phyloP scores from a whole-genome alignment of 2,888 invertebrate species.

The Netelia inedita region DNA sequence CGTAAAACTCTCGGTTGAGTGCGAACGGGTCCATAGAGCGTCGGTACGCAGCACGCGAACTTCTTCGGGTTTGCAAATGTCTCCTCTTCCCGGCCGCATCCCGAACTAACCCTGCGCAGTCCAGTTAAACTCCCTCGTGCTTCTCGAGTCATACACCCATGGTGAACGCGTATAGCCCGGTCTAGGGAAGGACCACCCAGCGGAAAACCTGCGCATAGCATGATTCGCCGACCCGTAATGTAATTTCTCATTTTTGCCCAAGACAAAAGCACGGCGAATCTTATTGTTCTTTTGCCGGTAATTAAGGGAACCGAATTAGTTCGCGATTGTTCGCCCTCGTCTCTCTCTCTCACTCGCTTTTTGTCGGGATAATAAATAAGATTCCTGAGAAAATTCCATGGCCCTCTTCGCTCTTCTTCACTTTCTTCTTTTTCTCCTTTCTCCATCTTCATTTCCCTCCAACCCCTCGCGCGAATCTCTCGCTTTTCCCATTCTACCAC shows the following conservation, averaged over 20 bases:
- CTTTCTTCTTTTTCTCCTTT: conserved; percentile 13
- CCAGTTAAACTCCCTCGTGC: conserved; percentile 38
- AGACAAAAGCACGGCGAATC: conserved; percentile 84
- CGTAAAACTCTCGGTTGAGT: conserved; percentile 49
- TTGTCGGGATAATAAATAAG: conserved; percentile 83
- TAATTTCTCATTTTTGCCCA: conserved; percentile 84
- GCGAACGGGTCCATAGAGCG: conserved; percentile 38
- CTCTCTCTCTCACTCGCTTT: conserved; percentile 38
- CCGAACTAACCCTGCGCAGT: conserved; percentile 45
- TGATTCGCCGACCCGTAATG: conserved; percentile 80
- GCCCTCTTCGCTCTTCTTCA: conserved; percentile 38
- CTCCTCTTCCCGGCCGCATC: conserved; percentile 26
- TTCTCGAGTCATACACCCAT: conserved; percentile 23
- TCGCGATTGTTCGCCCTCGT: conserved; percentile 81
- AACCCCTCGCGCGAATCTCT: conserved; percentile 13
- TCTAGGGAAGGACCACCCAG: conserved; percentile 37
- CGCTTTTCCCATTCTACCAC: conserved; percentile 17
- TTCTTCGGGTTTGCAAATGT: conserved; percentile 61
- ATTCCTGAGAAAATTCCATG: conserved; percentile 83
- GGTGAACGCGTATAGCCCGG: conserved; percentile 20
- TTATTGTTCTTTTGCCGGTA: conserved; percentile 85
- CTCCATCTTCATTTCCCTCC: conserved; percentile 11
- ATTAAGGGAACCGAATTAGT: conserved; percentile 84
- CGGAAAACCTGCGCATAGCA: conserved; percentile 74
- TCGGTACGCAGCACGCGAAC: conserved; percentile 17